Evolutionary conservation across 2,888 invertebrate species (phyloP).

Genomic region (Nemotelus nigrinus): DNA sequence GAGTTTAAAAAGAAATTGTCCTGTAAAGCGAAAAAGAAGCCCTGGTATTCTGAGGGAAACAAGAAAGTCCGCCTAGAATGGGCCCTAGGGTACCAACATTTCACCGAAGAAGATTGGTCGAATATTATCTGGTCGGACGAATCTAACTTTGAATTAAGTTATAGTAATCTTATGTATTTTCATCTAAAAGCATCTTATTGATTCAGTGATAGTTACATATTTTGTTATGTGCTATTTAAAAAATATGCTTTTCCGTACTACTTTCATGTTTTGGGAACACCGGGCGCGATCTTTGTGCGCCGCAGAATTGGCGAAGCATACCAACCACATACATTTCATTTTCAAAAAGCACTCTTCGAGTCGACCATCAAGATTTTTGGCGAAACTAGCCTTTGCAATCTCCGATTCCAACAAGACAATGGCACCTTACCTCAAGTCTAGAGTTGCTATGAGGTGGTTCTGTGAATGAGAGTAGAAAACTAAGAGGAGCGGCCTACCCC

Average conservation of each 20-base stretch:
- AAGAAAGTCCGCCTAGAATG: conserved; percentile 20
- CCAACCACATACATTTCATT: background rate
- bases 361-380: background rate
- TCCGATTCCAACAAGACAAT: background rate
- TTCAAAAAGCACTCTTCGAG: background rate
- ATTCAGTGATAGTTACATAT: background rate
- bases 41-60: conserved; percentile 49
- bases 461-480: no score
- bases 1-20: background rate
- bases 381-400: background rate
- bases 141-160: conserved; percentile 16
- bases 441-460: background rate
- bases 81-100: conserved; percentile 2
- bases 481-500: no score
- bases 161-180: background rate
- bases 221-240: background rate
- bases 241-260: background rate
- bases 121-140: conserved; percentile 15
- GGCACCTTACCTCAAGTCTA: background rate
- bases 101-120: conserved; percentile 11
- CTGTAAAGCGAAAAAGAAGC: conserved; percentile 32
- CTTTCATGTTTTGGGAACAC: background rate
- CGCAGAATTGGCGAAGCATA: background rate
- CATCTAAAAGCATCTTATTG: background rate
- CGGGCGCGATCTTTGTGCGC: background rate